Percentiles rank a stretch among this genome's conserved stretches.
These are phyloP conservation scores for Pterocles burchelli DNA, from an alignment of 2,113 vertebrate species.

Conservation along the genomic window DNA sequence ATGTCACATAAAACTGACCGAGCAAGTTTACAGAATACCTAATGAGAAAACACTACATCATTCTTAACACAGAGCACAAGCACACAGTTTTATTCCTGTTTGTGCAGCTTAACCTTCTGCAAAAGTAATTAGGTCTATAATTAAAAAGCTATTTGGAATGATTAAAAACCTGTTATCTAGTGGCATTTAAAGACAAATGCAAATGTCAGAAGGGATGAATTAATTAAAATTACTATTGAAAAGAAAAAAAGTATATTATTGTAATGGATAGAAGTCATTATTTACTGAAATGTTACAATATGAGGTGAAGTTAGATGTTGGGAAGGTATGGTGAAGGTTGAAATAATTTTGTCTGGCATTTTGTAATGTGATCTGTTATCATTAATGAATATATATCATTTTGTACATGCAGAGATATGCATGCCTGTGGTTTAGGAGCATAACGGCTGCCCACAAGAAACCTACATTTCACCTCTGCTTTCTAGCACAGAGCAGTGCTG, in stretches of 20 bases:
- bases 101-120: slow-evolving; percentile 80
- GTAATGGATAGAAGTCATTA: slow-evolving; percentile 42
- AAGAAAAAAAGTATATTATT: slow-evolving; percentile 62
- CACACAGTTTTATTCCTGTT: slow-evolving; percentile 79
- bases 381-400: slow-evolving; percentile 1
- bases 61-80: slow-evolving; percentile 69
- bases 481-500: background rate
- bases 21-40: slow-evolving; percentile 68
- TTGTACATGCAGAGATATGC: background rate
- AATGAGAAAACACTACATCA: slow-evolving; percentile 68
- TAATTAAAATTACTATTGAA: slow-evolving; percentile 78
- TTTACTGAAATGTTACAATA: slow-evolving; percentile 70
- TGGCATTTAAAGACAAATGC: slow-evolving; percentile 84
- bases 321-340: slow-evolving; percentile 22
- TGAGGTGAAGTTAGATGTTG: slow-evolving; percentile 23
- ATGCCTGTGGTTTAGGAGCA: background rate
- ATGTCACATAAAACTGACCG: slow-evolving; percentile 66
- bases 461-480: background rate
- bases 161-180: slow-evolving; percentile 79
- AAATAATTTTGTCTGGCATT: slow-evolving; percentile 18
- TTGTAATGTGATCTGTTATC: background rate
- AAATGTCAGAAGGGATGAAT: slow-evolving; percentile 82
- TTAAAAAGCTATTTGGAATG: slow-evolving; percentile 83
- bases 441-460: background rate
- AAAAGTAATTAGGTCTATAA: slow-evolving; percentile 81